Evolutionary conservation across 2,797 vertebrate genomes (phyloP).

Genomic region (Chrysocyon brachyurus): DNA sequence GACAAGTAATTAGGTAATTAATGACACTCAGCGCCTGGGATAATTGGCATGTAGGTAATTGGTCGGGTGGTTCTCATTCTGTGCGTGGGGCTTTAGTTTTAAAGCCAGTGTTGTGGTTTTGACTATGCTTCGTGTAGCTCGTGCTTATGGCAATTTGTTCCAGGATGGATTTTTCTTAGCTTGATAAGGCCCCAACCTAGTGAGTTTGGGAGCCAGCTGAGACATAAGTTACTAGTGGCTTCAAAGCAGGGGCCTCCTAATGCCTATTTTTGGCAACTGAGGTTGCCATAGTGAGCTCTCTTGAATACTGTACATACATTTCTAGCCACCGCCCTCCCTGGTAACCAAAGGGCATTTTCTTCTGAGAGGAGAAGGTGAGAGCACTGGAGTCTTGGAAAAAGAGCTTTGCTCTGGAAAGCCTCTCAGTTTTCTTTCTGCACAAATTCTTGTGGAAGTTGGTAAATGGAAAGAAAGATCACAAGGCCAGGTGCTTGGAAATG

Average conservation of each 20-base stretch:
- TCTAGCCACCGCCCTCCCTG: not conserved
- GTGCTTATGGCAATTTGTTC: slow-evolving; percentile 72
- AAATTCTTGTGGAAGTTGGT: not conserved
- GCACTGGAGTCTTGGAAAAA: slow-evolving; percentile 70
- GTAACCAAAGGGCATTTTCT: slow-evolving; percentile 76
- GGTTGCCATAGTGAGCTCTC: slow-evolving; percentile 56
- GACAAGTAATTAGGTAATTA: slow-evolving; percentile 35
- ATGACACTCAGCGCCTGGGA: not conserved
- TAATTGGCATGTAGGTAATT: slow-evolving; percentile 53
- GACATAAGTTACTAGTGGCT: not conserved
- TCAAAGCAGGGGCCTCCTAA: slow-evolving; percentile 72
- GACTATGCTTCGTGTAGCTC: slow-evolving; percentile 61
- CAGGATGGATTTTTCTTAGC: slow-evolving; percentile 51
- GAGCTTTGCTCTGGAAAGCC: slow-evolving; percentile 34
- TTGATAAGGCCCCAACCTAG: not conserved
- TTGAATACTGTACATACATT: slow-evolving; percentile 56
- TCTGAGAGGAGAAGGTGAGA: slow-evolving; percentile 76
- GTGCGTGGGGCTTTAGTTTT: slow-evolving; percentile 51
- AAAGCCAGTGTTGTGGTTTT: slow-evolving; percentile 65
- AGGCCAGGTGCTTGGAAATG: slow-evolving; percentile 13
- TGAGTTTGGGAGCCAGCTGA: slow-evolving; percentile 16
- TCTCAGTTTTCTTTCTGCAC: not conserved
- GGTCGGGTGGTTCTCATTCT: slow-evolving; percentile 43
- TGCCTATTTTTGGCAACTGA: slow-evolving; percentile 80
- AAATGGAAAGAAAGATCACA: slow-evolving; percentile 12